Conservation (phyloP, 2,113 vertebrate species). For the Orthochromis indermauri region DNA sequence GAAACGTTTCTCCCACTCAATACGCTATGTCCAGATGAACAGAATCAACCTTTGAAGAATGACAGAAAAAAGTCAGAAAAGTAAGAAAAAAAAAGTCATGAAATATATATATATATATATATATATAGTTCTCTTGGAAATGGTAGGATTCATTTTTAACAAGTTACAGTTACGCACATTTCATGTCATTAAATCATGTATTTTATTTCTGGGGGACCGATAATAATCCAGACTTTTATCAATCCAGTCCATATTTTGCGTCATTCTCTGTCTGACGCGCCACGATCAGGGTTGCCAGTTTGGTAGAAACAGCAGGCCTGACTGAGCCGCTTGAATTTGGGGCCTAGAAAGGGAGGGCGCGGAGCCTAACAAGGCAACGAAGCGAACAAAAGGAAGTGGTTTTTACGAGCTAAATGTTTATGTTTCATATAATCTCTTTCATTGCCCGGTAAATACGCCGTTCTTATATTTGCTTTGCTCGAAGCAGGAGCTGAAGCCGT, state of each 20-base stretch:
- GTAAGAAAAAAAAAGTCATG: not conserved
- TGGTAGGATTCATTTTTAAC: not conserved
- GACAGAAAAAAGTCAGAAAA: not conserved
- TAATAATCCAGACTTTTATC: not conserved
- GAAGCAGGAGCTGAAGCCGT: not conserved
- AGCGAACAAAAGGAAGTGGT: constrained; percentile 38
- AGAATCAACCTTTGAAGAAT: not conserved
- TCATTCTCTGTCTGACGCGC: not conserved
- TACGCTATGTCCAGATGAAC: not conserved
- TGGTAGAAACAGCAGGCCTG: not conserved
- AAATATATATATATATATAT: too few species aligned
- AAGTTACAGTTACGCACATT: not conserved
- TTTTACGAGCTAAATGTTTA: not conserved
- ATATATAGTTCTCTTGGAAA: not conserved
- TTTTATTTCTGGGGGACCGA: not conserved
- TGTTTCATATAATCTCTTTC: not conserved
- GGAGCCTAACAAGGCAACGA: constrained; percentile 6
- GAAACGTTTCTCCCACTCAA: not conserved
- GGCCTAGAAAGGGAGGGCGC: fast-evolving
- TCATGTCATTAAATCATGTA: not conserved
- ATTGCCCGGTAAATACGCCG: not conserved
- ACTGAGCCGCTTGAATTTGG: fast-evolving
- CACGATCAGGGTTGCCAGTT: constrained; percentile 44
- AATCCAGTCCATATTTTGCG: constrained; percentile 12
- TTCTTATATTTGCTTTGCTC: not conserved